These are phyloP conservation scores for Drosophila suzukii DNA, from an alignment of 1,140 invertebrate genomes.

Conservation along the genomic window DNA sequence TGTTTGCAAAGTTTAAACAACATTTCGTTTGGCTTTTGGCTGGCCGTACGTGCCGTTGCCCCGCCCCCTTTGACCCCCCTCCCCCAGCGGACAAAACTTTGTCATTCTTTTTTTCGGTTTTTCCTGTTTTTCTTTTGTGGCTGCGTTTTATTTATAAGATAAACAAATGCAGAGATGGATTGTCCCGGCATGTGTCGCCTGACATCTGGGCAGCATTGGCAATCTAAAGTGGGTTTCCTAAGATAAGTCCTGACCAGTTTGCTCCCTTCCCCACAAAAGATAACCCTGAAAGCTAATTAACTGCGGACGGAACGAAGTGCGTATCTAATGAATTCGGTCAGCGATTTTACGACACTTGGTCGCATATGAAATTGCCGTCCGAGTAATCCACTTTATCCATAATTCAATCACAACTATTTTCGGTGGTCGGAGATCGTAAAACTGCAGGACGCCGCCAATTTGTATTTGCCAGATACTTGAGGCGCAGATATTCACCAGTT, in stretches of 20 bases:
- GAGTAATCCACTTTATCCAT: slow-evolving; percentile 79
- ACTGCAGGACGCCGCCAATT: slow-evolving; percentile 65
- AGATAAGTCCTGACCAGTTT: slow-evolving; percentile 54
- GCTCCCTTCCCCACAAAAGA: neutral
- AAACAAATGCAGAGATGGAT: slow-evolving; percentile 80
- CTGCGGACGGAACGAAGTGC: slow-evolving; percentile 20
- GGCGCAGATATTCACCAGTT: slow-evolving; percentile 55
- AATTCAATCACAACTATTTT: slow-evolving; percentile 77
- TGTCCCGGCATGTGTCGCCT: slow-evolving; percentile 64
- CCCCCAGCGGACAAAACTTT: slow-evolving; percentile 44
- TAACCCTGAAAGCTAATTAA: slow-evolving; percentile 62
- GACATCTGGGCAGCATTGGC: slow-evolving; percentile 64
- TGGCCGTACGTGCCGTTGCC: slow-evolving; percentile 61
- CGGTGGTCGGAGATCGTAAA: slow-evolving; percentile 59
- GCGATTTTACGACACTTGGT: slow-evolving; percentile 65
- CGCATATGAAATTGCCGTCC: slow-evolving; percentile 56
- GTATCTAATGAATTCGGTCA: slow-evolving; percentile 73
- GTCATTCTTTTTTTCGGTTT: slow-evolving; percentile 22
- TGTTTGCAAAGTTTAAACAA: slow-evolving; percentile 83
- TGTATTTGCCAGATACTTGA: slow-evolving; percentile 48
- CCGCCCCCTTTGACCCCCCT: slow-evolving; percentile 1
- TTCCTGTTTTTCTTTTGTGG: slow-evolving; percentile 47
- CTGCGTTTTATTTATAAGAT: slow-evolving; percentile 74
- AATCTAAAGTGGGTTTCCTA: slow-evolving; percentile 70
- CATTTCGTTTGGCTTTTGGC: slow-evolving; percentile 68